Base-by-base conservation (phyloP, 1,140 invertebrate genomes). In the Goniozus legneri region DNA sequence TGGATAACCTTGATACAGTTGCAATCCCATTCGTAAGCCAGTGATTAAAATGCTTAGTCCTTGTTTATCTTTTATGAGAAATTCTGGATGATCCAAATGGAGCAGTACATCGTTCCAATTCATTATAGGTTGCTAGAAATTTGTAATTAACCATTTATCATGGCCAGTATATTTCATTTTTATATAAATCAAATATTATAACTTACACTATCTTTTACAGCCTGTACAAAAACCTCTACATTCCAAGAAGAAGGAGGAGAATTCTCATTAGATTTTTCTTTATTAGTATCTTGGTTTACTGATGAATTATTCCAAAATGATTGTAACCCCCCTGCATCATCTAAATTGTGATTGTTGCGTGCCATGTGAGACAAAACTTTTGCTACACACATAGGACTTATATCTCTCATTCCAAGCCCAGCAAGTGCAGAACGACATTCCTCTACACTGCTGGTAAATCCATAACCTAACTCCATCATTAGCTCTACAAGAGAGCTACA, bases 91-190 rank as follows among this genome's bases (percentile, higher is more conserved):
- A 69, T 98, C 95, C 21, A 97, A 71, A 67, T 96, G 90, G 43
- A 84, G 69, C 35, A 96, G 85, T 0, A 98, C 91, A 61, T 97
- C 95, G 62, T 87, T 91, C 93, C 95, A 97, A 59, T 87, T 86
- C 22, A 97, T 69, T 59, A 85, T 87, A 7, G 89, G 86, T 50
- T 76, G 72, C 76, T 82, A 44, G 30, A 70, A 27, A 27, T 27
- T 4, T 6, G 24, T 27, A 27, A 10, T 27, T 39, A 24, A 44
- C 4, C 7, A 12, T 22, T 27, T 10, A 18, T 36, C 15, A 38
- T 37, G 45, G 44, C 20, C 13, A 40, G 21, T 18, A 35, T 2
- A 7, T 14, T 34, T 24, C 18, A 41, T 43, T 39, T 10, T 21
- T 46, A n/a, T 19, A 38, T 36, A 22, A 35, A 21, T 14, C 1